A percentile compares a stretch with the other conserved stretches of the same genome.
Conservation (phyloP, 2,888 invertebrate genomes). For the Ischnura elegans region DNA sequence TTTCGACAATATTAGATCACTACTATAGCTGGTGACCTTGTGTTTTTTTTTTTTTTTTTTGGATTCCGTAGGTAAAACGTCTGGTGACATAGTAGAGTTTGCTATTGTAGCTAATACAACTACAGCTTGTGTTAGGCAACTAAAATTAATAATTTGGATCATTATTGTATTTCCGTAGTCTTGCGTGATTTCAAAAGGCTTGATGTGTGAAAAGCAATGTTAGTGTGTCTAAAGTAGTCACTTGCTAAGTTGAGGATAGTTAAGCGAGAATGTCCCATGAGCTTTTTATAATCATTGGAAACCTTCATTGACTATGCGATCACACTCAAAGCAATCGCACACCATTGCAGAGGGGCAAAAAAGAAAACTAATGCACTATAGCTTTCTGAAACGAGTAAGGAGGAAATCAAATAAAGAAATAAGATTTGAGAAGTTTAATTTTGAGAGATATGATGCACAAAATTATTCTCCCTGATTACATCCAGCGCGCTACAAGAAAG, state of each 20-base stretch:
- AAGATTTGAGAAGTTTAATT: not conserved
- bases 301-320: not conserved
- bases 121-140: no score
- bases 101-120: not conserved
- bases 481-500: constrained; percentile 58
- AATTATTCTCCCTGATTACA: not conserved
- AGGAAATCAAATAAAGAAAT: not conserved
- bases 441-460: not conserved
- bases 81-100: not conserved
- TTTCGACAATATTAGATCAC: not conserved
- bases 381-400: not conserved
- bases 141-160: not conserved
- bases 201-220: not conserved
- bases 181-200: not conserved
- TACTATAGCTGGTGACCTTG: constrained; percentile 4
- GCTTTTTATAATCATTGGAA: not conserved
- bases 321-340: not conserved
- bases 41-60: no score
- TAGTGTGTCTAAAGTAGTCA: not conserved
- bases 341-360: no score
- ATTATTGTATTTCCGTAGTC: not conserved
- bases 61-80: not conserved
- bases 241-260: not conserved
- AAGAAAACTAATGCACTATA: no score
- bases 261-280: not conserved